Evolutionary conservation across 2,888 invertebrate genomes (phyloP).

Genomic region (Kuschelorhynchus macadamiae): DNA sequence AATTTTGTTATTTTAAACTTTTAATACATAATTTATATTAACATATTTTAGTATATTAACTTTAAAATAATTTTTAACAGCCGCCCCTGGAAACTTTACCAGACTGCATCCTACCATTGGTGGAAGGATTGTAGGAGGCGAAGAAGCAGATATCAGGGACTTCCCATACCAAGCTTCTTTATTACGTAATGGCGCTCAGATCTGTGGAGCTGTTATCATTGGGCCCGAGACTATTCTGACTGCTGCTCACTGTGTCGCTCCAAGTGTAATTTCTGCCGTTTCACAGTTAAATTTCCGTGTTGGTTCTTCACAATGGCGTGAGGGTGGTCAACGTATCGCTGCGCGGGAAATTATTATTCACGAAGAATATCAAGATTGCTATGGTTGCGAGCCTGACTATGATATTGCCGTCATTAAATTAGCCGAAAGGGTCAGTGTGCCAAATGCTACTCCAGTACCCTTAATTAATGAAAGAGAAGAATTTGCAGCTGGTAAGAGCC

Average conservation of each 20-base stretch:
- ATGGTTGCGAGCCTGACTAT: conserved; percentile 22
- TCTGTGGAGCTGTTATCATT: conserved; percentile 71
- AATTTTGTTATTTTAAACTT: too few species aligned
- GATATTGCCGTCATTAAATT: conserved; percentile 30
- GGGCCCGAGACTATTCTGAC: conserved; percentile 69
- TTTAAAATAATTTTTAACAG: too few species aligned
- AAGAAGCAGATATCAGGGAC: conserved; percentile 14
- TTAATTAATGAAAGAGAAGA: neutral
- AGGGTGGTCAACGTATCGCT: conserved; percentile 24
- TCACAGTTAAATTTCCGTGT: conserved; percentile 20
- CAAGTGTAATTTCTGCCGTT: conserved; percentile 18
- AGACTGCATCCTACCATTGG: conserved; percentile 70
- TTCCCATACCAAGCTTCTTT: conserved; percentile 69
- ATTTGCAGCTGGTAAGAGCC: neutral
- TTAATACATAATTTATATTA: too few species aligned
- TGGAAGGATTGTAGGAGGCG: conserved; percentile 14
- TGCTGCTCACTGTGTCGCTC: conserved; percentile 69
- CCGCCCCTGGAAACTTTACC: conserved; percentile 11
- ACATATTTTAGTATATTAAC: too few species aligned
- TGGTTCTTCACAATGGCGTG: conserved; percentile 24
- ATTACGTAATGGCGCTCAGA: conserved; percentile 68
- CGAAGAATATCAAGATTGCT: conserved; percentile 11
- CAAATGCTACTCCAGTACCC: conserved; percentile 1
- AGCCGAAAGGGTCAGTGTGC: neutral
- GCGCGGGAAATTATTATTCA: conserved; percentile 12